Evolutionary conservation across 2,797 vertebrate genomes (phyloP).

Genomic region (Ara ararauna): DNA sequence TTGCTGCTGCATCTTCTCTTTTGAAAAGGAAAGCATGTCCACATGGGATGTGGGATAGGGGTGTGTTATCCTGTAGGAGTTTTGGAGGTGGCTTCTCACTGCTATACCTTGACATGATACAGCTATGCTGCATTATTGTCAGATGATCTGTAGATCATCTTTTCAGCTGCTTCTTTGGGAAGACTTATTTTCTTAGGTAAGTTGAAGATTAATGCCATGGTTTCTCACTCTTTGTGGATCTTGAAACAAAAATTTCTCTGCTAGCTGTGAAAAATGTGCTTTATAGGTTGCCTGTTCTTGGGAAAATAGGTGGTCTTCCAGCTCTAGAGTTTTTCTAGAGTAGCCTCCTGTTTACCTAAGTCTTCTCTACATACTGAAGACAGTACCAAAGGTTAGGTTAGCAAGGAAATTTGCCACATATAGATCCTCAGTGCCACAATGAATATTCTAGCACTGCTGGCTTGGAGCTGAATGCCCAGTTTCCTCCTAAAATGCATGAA

Average conservation of each 20-base stretch:
- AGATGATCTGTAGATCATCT: fast-evolving
- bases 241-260: not conserved
- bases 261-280: not conserved
- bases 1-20: not conserved
- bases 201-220: not conserved
- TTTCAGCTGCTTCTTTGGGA: not conserved
- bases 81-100: not conserved
- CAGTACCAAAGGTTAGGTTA: not conserved
- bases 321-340: not conserved
- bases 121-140: not conserved
- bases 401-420: not conserved
- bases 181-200: not conserved
- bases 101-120: not conserved
- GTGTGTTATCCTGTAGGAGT: fast-evolving
- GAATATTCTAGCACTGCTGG: not conserved
- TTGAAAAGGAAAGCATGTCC: not conserved
- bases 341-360: not conserved
- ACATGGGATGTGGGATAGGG: fast-evolving
- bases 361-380: not conserved
- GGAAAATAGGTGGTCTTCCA: not conserved
- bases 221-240: not conserved
- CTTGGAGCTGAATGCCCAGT: not conserved
- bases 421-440: not conserved
- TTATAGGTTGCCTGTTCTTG: not conserved
- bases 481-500: not conserved